Evolutionary conservation across 2,888 invertebrate species (phyloP).

Genomic region (Parnassius orleans): DNA sequence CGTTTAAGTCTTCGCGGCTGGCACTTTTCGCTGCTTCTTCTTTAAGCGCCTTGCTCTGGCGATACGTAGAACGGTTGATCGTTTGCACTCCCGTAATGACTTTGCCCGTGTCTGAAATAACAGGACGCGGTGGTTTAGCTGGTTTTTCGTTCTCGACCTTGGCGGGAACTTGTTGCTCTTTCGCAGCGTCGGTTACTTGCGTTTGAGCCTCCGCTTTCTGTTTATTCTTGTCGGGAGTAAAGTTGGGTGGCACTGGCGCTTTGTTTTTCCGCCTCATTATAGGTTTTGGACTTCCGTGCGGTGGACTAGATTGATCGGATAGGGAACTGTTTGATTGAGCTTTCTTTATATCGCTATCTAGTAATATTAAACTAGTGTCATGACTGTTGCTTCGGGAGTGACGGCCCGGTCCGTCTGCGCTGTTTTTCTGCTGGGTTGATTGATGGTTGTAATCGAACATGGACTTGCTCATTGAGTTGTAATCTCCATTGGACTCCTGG

Average conservation of each 20-base stretch:
- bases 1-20: constrained; percentile 67
- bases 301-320: constrained; percentile 85
- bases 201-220: constrained; percentile 50
- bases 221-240: constrained; percentile 73
- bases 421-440: constrained; percentile 33
- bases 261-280: constrained; percentile 87
- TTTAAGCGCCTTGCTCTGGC: constrained; percentile 72
- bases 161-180: constrained; percentile 41
- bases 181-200: constrained; percentile 38
- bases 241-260: constrained; percentile 85
- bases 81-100: constrained; percentile 80
- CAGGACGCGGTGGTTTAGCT: constrained; percentile 84
- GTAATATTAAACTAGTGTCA: constrained; percentile 78
- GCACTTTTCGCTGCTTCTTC: constrained; percentile 64
- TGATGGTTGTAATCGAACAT: constrained; percentile 63
- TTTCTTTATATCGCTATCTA: constrained; percentile 77
- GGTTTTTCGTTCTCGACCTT: constrained; percentile 73
- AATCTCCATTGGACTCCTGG: constrained; percentile 69
- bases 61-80: constrained; percentile 81
- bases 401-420: constrained; percentile 50
- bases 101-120: constrained; percentile 73
- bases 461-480: constrained; percentile 65
- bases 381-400: constrained; percentile 82
- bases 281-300: constrained; percentile 88
- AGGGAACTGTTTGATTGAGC: constrained; percentile 85